Percentiles rank a stretch among this genome's conserved stretches.
These are phyloP conservation scores for Fringilla coelebs DNA, from an alignment of 2,797 vertebrate species.

Conservation along the genomic window DNA sequence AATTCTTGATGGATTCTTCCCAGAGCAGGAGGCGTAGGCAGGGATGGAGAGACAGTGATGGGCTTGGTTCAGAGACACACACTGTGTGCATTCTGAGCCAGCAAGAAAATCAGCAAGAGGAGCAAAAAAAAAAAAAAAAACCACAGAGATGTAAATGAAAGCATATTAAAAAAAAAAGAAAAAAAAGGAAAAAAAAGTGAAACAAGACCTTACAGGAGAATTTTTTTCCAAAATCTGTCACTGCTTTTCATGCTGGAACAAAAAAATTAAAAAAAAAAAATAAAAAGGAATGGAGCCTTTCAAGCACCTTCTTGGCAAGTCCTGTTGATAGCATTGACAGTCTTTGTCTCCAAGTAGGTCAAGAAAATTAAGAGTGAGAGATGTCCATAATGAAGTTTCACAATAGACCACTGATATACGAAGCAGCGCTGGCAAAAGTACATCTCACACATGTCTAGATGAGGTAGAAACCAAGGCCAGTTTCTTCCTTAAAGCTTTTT, in stretches of 20 bases:
- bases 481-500: neutral
- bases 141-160: neutral
- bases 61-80: accelerated
- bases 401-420: neutral
- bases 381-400: neutral
- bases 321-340: neutral
- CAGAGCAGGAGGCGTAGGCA: neutral
- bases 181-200: neutral
- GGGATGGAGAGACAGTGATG: neutral
- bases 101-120: neutral
- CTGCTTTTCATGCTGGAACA: neutral
- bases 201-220: neutral
- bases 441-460: neutral
- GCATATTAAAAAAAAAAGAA: neutral
- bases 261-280: neutral
- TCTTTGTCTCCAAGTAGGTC: neutral
- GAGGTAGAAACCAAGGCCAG: neutral
- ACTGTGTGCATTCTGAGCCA: neutral
- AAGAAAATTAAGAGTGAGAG: neutral
- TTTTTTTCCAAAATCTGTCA: neutral
- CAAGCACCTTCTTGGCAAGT: neutral
- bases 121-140: neutral
- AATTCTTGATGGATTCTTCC: neutral
- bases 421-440: neutral
- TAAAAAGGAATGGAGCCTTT: neutral